Percentiles rank a stretch among this genome's conserved stretches.
These are phyloP conservation scores for Catharus ustulatus DNA, from an alignment of 2,797 vertebrate species.

Conservation along the genomic window DNA sequence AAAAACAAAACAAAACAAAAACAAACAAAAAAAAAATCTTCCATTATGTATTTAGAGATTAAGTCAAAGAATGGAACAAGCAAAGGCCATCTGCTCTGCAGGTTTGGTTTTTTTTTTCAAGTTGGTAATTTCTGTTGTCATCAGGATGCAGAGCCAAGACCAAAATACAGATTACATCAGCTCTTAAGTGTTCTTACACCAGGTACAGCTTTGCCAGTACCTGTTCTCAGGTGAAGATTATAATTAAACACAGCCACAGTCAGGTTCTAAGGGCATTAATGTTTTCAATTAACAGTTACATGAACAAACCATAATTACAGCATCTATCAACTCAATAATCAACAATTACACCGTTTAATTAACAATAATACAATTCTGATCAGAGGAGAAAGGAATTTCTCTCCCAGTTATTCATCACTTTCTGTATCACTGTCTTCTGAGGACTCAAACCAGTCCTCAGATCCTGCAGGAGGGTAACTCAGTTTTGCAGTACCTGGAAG, in stretches of 20 bases:
- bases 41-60: not conserved
- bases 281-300: not conserved
- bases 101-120: not conserved
- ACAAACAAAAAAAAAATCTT: not conserved
- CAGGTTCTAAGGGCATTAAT: not conserved
- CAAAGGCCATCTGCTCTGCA: fast-evolving
- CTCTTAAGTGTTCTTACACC: not conserved
- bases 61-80: not conserved
- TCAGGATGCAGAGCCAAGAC: not conserved
- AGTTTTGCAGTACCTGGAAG: not conserved
- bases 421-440: constrained; percentile 34
- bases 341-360: not conserved
- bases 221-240: not conserved
- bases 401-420: constrained; percentile 49
- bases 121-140: not conserved
- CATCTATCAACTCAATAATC: not conserved
- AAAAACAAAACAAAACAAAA: not conserved
- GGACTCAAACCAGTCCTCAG: not conserved
- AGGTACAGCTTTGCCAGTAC: not conserved
- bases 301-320: not conserved
- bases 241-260: not conserved
- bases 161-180: not conserved
- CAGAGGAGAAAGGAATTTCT: not conserved
- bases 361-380: not conserved
- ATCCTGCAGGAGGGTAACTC: not conserved